Conservation (phyloP, 2,888 invertebrate species). For the Catotricha subobsoleta region DNA sequence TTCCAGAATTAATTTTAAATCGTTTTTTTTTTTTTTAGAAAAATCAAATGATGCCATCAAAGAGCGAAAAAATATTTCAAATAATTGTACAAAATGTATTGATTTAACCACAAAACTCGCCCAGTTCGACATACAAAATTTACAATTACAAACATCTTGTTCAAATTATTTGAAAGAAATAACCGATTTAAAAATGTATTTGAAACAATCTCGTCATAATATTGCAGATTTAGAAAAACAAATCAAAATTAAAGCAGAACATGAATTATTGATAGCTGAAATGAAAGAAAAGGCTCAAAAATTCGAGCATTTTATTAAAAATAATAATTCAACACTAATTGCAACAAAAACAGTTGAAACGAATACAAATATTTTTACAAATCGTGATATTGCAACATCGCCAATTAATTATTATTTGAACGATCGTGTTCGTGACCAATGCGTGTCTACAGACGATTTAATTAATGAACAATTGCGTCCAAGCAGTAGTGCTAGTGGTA, state of each 20-base stretch:
- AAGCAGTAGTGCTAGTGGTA: not conserved
- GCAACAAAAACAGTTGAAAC: not conserved
- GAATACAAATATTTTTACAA: not conserved
- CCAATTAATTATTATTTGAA: too few relatives aligned
- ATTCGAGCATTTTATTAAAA: constrained; percentile 29
- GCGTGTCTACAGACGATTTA: constrained; percentile 20
- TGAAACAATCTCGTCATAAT: constrained; percentile 21
- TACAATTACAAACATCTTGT: constrained; percentile 20
- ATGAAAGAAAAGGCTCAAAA: constrained; percentile 42
- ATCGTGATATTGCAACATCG: not conserved
- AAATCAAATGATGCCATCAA: not conserved
- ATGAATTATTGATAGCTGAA: constrained; percentile 40
- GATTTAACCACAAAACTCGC: constrained; percentile 21
- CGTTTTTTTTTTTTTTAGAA: constrained; percentile 12
- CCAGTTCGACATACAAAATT: constrained; percentile 24
- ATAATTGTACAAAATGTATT: constrained; percentile 21
- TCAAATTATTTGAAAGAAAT: constrained; percentile 20
- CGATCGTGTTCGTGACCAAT: constrained; percentile 14
- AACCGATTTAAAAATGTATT: constrained; percentile 18
- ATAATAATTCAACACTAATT: not conserved
- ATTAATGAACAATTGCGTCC: not conserved
- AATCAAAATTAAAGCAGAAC: constrained; percentile 31
- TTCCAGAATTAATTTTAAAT: constrained; percentile 8
- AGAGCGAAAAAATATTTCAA: constrained; percentile 4
- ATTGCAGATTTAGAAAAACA: constrained; percentile 24